Base-by-base conservation (phyloP, 64 coral and sea anemone species). In the Montipora cactus region DNA sequence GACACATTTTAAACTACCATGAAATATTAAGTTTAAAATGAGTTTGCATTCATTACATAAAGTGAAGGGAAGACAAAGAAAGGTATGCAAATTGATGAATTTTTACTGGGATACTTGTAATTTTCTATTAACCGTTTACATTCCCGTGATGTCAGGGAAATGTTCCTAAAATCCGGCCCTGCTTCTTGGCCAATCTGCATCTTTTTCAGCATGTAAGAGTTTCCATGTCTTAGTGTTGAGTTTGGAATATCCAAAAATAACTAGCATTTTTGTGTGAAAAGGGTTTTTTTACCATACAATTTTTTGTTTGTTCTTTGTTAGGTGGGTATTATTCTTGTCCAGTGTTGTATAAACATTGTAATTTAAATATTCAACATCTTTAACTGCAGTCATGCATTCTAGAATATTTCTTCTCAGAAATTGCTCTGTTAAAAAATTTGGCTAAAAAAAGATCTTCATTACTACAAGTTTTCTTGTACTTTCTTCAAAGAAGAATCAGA, bases 301-400 rank as follows among this genome's bases (percentile, higher is more conserved):
- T 67, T 49, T 69, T 86, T 86, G 82, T 86, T 86, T 71, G 66
- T 44, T 20, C 19, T 86, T 5, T 86, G 46, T 71, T 28, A 49
- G 81, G 48, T 86, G 18, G 13, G 7, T 51, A 71, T 86, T 86
- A 46, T 86, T 0, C 8, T 9, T 72, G 46, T 50, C 16, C 82
- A 86, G 46, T 49, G 82, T 86, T 86, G 64, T 86, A 66, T 86
- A 86, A 86, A 86, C 82, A 22, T 8, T 59, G 59, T 72, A 22
- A 86, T 50, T 20, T 48, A 69, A 70, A 49, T 71, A 71, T 70
- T 69, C 37, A 20, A 67, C 59, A 51, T 72, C 49, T 44, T 13
- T 50, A 44, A n/a, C 18, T 3, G 64, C n/a, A 51, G 82, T 86
- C 82, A 86, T 86, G 82, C 82, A 86, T 71, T 68, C 44, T 47